phyloP scores from a whole-genome alignment of 1,140 invertebrate species.

The Drosophila paulistorum region DNA sequence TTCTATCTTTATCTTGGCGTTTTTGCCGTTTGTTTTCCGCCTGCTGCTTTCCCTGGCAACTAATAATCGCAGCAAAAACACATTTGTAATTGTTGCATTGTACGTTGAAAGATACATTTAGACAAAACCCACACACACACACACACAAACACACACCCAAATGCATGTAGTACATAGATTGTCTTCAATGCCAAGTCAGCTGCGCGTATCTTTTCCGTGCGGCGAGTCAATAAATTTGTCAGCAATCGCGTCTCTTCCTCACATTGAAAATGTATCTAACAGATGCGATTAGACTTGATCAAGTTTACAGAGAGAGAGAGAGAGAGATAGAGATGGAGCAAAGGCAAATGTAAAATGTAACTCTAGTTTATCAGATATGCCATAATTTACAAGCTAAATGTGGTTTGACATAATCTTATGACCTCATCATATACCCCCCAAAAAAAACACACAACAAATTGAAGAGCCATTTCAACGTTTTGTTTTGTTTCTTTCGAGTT shows the following conservation, averaged over 20 bases:
- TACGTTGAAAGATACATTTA: constrained; percentile 46
- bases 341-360: constrained; percentile 39
- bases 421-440: constrained; percentile 57
- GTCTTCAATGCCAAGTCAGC: constrained; percentile 74
- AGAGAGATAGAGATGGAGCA: too few relatives aligned
- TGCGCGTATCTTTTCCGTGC: constrained; percentile 77
- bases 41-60: constrained; percentile 60
- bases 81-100: constrained; percentile 69
- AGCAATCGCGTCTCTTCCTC: constrained; percentile 37
- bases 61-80: constrained; percentile 67
- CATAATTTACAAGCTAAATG: constrained; percentile 34
- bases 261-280: constrained; percentile 63
- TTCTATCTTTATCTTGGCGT: constrained; percentile 21
- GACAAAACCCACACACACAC: constrained; percentile 24
- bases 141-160: constrained; percentile 25
- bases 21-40: constrained; percentile 34
- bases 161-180: constrained; percentile 31
- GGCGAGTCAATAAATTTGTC: constrained; percentile 74
- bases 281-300: constrained; percentile 48
- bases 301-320: constrained; percentile 14
- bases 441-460: constrained; percentile 29
- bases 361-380: constrained; percentile 19
- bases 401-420: constrained; percentile 42
- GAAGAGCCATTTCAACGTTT: constrained; percentile 47
- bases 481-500: background rate